Percentiles rank a stretch among this genome's conserved stretches.
Evolutionary conservation across 2,888 invertebrate species (phyloP).

Genomic region (Chrysolina haemoptera): DNA sequence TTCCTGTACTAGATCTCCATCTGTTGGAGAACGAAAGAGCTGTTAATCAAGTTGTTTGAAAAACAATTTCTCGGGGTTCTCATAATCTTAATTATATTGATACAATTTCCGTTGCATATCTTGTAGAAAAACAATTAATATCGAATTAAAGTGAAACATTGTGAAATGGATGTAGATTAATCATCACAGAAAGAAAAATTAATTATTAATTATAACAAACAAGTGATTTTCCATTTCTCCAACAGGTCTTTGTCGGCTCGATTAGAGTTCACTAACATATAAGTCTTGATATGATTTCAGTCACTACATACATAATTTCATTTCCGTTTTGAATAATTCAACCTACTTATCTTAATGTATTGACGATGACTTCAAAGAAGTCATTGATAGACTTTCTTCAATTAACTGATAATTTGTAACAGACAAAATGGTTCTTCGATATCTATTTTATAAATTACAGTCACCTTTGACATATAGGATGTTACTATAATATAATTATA

Average conservation of each 20-base stretch:
- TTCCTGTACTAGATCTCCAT: neutral
- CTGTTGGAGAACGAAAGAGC: neutral
- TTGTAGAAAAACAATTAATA: conserved; percentile 19
- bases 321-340: conserved; percentile 13
- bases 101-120: conserved; percentile 17
- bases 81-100: conserved; percentile 11
- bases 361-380: neutral
- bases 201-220: conserved; percentile 23
- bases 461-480: neutral
- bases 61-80: neutral
- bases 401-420: conserved; percentile 4
- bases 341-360: conserved; percentile 2
- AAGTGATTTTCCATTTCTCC: conserved; percentile 21
- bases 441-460: neutral
- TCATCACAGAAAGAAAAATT: neutral
- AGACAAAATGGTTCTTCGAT: neutral
- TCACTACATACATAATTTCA: conserved; percentile 6
- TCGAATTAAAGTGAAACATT: conserved; percentile 19
- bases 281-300: neutral
- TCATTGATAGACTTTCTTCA: conserved; percentile 7
- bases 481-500: neutral
- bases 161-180: conserved; percentile 1
- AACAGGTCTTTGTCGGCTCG: conserved; percentile 19
- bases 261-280: conserved; percentile 26
- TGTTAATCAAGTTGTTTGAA: neutral